phyloP scores from a whole-genome alignment of 2,888 invertebrate species.

The Sphaerophoria rueppellii region DNA sequence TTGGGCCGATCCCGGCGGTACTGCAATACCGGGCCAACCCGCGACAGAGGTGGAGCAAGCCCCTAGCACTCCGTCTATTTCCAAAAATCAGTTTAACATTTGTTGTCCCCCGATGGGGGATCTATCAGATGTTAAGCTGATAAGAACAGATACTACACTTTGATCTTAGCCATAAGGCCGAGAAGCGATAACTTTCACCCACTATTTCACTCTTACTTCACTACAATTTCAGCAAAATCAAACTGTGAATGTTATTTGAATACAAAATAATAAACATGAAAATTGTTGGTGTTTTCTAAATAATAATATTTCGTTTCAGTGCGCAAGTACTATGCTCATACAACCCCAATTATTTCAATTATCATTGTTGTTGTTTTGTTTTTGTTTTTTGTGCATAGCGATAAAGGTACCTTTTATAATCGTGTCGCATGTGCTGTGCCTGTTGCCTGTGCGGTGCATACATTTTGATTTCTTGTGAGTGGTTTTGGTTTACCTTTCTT shows the following conservation, averaged over 20 bases:
- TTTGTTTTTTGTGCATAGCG: no score
- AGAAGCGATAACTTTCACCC: slow-evolving; percentile 81
- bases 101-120: slow-evolving; percentile 83
- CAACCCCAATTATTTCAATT: background rate
- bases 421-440: no score
- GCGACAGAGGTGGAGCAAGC: slow-evolving; percentile 87
- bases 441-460: no score
- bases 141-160: slow-evolving; percentile 88
- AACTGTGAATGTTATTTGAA: slow-evolving; percentile 40
- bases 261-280: background rate
- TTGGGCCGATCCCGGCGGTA: slow-evolving; percentile 84
- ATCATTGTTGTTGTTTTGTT: no score
- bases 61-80: slow-evolving; percentile 84
- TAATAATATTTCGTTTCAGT: background rate
- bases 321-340: background rate
- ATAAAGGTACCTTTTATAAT: no score
- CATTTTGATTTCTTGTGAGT: no score
- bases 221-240: background rate
- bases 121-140: slow-evolving; percentile 88
- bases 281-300: slow-evolving; percentile 35
- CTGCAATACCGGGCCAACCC: slow-evolving; percentile 88
- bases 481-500: no score
- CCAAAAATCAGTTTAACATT: slow-evolving; percentile 85
- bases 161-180: slow-evolving; percentile 85
- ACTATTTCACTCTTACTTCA: slow-evolving; percentile 7